These are phyloP conservation scores for Onthophagus taurus DNA, from an alignment of 1,140 invertebrate genomes.

Conservation along the genomic window DNA sequence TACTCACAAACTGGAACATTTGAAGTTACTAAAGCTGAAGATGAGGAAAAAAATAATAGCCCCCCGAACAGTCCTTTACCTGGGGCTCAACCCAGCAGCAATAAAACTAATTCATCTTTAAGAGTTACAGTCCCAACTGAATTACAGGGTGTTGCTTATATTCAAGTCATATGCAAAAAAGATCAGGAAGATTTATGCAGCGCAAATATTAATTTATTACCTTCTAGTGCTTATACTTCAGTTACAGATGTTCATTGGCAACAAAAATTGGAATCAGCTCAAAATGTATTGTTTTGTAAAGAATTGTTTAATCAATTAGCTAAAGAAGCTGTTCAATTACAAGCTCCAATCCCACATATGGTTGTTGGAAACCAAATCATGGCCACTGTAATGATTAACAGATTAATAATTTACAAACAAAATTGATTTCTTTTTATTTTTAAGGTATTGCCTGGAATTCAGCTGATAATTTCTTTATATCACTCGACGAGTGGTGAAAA, in stretches of 20 bases:
- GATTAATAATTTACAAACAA: slow-evolving; percentile 1
- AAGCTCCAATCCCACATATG: slow-evolving; percentile 89
- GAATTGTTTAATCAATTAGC: slow-evolving; percentile 92
- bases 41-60: slow-evolving; percentile 50
- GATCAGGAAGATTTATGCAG: slow-evolving; percentile 78
- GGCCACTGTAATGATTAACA: slow-evolving; percentile 58
- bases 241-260: slow-evolving; percentile 84
- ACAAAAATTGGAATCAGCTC: slow-evolving; percentile 87
- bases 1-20: slow-evolving; percentile 90
- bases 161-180: slow-evolving; percentile 90
- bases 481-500: slow-evolving; percentile 63
- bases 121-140: slow-evolving; percentile 87
- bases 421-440: slow-evolving; percentile 24
- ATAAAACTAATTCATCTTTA: slow-evolving; percentile 70
- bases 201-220: slow-evolving; percentile 62
- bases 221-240: slow-evolving; percentile 49
- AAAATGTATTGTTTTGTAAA: slow-evolving; percentile 96
- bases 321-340: slow-evolving; percentile 86
- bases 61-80: slow-evolving; percentile 46
- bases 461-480: slow-evolving; percentile 69
- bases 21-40: slow-evolving; percentile 91
- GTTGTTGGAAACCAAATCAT: slow-evolving; percentile 96
- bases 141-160: slow-evolving; percentile 90
- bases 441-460: slow-evolving; percentile 84
- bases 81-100: slow-evolving; percentile 35